Percentiles rank a stretch among this genome's conserved stretches.
These are phyloP conservation scores for Megaceryle alcyon DNA, from an alignment of 2,797 vertebrate genomes.

Conservation along the genomic window DNA sequence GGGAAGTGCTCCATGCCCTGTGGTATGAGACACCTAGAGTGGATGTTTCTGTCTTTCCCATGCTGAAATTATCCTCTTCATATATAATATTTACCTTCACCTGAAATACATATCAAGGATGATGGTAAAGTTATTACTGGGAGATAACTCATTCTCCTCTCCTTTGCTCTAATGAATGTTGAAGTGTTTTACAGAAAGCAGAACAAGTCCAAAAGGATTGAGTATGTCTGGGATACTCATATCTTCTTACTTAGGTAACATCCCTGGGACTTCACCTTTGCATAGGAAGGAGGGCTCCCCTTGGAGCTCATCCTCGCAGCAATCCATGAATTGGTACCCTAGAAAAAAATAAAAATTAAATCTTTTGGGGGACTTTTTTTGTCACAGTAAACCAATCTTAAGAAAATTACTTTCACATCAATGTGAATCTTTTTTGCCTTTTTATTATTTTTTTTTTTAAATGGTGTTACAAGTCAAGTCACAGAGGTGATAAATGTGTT, in stretches of 20 bases:
- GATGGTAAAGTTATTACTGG: background rate
- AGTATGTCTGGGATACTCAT: background rate
- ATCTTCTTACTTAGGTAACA: background rate
- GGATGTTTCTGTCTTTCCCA: background rate
- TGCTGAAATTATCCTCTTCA: background rate
- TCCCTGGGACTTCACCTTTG: background rate
- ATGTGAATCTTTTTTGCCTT: background rate
- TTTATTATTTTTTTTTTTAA: background rate
- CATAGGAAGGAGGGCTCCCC: background rate
- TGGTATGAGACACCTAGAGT: background rate
- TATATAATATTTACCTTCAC: background rate
- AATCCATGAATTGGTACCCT: background rate
- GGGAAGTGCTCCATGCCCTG: background rate
- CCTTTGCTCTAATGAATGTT: background rate
- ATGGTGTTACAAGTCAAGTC: background rate
- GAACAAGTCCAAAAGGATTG: background rate
- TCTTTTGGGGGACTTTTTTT: background rate
- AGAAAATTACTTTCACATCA: background rate
- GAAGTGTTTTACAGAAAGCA: background rate
- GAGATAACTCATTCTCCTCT: background rate
- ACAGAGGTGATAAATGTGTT: slow-evolving; percentile 15
- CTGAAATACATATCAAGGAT: background rate
- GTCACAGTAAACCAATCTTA: background rate
- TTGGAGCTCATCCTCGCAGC: background rate
- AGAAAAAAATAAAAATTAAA: background rate